phyloP scores from a whole-genome alignment of 2,888 invertebrate species.

The Agrilus biguttatus region DNA sequence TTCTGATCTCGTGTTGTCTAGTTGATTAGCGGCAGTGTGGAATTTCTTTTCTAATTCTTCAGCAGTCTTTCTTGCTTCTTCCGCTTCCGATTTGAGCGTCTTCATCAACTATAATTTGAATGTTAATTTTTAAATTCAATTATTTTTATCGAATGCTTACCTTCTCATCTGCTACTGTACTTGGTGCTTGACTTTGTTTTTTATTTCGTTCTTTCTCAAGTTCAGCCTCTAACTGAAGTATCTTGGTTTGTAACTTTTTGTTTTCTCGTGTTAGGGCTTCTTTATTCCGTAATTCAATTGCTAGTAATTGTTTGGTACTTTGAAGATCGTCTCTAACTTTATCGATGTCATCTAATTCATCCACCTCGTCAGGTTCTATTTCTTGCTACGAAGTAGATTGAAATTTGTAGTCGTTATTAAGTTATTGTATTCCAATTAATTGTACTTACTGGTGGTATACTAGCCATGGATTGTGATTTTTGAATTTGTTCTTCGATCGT shows the following conservation, averaged over 20 bases:
- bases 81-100: conserved; percentile 58
- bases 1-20: conserved; percentile 60
- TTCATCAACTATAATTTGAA: conserved; percentile 34
- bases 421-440: neutral
- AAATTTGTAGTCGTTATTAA: neutral
- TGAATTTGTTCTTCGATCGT: conserved; percentile 82
- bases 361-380: conserved; percentile 40
- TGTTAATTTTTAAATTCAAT: neutral
- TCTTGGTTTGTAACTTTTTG: conserved; percentile 63
- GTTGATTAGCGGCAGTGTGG: conserved; percentile 57
- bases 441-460: conserved; percentile 33
- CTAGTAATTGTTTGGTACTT: conserved; percentile 81
- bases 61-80: conserved; percentile 61
- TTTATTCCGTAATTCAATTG: conserved; percentile 71
- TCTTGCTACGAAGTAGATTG: conserved; percentile 17
- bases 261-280: conserved; percentile 69
- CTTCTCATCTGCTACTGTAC: conserved; percentile 23
- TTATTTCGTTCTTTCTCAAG: conserved; percentile 49
- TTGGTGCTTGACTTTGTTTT: conserved; percentile 7
- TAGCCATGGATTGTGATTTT: conserved; percentile 60
- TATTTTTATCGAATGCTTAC: conserved; percentile 10
- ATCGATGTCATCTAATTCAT: conserved; percentile 85
- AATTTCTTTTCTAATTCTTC: conserved; percentile 72
- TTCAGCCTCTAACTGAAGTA: conserved; percentile 70
- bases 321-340: conserved; percentile 81